Percentiles rank a stretch among this genome's conserved stretches.
Evolutionary conservation across 2,797 vertebrate species (phyloP).

Genomic region (Semotilus atromaculatus): DNA sequence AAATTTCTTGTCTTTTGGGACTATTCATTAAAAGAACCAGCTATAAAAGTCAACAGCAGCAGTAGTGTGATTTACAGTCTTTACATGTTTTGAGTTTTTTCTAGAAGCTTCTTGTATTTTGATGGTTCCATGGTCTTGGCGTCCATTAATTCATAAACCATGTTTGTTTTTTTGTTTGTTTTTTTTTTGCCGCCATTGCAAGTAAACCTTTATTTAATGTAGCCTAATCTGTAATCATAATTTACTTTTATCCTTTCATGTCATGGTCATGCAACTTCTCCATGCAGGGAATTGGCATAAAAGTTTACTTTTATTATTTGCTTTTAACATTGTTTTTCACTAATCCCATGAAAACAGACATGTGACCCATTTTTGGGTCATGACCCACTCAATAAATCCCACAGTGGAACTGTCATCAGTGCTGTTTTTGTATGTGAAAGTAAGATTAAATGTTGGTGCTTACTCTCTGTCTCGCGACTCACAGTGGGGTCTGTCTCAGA

Average conservation of each 20-base stretch:
- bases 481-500: constrained; percentile 37
- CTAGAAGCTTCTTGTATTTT: background rate
- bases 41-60: background rate
- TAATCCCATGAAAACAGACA: background rate
- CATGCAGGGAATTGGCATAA: background rate
- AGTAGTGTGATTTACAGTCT: background rate
- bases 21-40: background rate
- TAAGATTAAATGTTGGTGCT: constrained; percentile 18
- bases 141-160: background rate
- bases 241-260: no score
- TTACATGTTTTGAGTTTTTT: background rate
- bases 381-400: background rate
- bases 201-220: background rate
- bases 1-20: background rate
- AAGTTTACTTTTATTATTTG: background rate
- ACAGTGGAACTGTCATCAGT: background rate
- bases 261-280: background rate
- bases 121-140: background rate
- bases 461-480: constrained; percentile 22
- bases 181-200: background rate
- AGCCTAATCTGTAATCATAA: background rate
- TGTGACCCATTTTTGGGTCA: background rate
- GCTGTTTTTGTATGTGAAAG: constrained; percentile 34
- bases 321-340: background rate
- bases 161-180: no score